phyloP scores from a whole-genome alignment of 1,140 invertebrate genomes.

The Lordiphosa mommai region DNA sequence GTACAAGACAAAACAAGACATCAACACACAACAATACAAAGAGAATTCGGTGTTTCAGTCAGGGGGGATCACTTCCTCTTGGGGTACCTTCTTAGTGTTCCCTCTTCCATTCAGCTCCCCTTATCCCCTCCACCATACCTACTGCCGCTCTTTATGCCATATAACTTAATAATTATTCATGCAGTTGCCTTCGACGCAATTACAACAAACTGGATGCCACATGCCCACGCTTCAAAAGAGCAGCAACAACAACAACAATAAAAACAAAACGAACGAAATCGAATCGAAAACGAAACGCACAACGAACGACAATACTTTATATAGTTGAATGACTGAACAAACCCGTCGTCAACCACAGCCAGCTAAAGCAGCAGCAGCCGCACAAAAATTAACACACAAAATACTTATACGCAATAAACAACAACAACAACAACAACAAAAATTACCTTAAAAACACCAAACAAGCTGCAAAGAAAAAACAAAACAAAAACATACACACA shows the following conservation, averaged over 20 bases:
- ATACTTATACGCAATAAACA: slow-evolving; percentile 63
- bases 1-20: neutral
- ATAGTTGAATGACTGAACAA: slow-evolving; percentile 75
- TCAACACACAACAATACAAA: neutral
- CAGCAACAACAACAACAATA: slow-evolving; percentile 68
- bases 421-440: slow-evolving; percentile 38
- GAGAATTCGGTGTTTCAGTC: too few species aligned
- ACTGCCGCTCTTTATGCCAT: slow-evolving; percentile 1
- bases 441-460: slow-evolving; percentile 77
- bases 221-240: slow-evolving; percentile 56
- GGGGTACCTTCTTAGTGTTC: neutral
- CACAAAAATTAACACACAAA: slow-evolving; percentile 67
- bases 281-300: slow-evolving; percentile 50
- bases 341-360: slow-evolving; percentile 60
- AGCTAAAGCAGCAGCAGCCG: slow-evolving; percentile 21
- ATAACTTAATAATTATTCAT: slow-evolving; percentile 76
- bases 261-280: slow-evolving; percentile 57
- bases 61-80: slow-evolving; percentile 13
- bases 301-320: slow-evolving; percentile 61
- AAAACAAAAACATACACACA: slow-evolving; percentile 27
- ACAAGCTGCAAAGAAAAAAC: slow-evolving; percentile 41
- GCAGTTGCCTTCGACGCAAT: slow-evolving; percentile 60
- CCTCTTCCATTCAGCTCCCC: neutral
- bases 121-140: neutral
- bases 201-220: slow-evolving; percentile 65